Evolutionary conservation across 2,113 vertebrate species (phyloP).

Genomic region (Forbesichthys agassizii): DNA sequence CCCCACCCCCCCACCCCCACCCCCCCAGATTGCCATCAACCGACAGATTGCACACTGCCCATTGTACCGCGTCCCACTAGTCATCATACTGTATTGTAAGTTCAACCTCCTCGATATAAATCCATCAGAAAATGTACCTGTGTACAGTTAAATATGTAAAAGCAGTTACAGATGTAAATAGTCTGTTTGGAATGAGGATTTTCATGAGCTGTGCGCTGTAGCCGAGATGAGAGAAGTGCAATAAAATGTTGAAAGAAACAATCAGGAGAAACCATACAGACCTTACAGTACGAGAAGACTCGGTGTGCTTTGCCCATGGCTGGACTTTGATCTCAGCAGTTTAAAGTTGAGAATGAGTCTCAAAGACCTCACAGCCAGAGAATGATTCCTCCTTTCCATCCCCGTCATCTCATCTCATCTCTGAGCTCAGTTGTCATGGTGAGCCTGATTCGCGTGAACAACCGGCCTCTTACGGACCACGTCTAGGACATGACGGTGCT

Average conservation of each 20-base stretch:
- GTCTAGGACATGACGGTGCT: constrained; percentile 41
- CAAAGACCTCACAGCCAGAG: constrained; percentile 69
- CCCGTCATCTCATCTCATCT: constrained; percentile 70
- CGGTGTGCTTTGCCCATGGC: constrained; percentile 66
- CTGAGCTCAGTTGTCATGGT: constrained; percentile 59
- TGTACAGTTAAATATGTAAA: too few relatives aligned
- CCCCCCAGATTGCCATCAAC: too few relatives aligned
- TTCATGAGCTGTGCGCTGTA: not conserved
- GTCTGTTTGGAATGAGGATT: too few relatives aligned
- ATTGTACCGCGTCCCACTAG: too few relatives aligned
- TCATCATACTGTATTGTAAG: too few relatives aligned
- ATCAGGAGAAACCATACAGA: constrained; percentile 47
- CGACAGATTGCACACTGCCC: too few relatives aligned
- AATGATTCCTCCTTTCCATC: constrained; percentile 75
- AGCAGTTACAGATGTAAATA: too few relatives aligned
- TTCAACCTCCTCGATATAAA: too few relatives aligned
- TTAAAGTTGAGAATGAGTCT: constrained; percentile 79
- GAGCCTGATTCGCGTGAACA: constrained; percentile 64
- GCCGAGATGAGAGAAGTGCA: not conserved
- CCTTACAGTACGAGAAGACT: constrained; percentile 65
- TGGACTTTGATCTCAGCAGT: constrained; percentile 76
- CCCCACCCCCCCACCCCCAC: too few relatives aligned
- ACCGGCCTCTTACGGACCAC: constrained; percentile 49
- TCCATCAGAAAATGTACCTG: too few relatives aligned
- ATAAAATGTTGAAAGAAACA: constrained; percentile 5